These are phyloP conservation scores for Acrossocheilus wenchowensis DNA, from an alignment of 2,797 vertebrate genomes.

Conservation along the genomic window DNA sequence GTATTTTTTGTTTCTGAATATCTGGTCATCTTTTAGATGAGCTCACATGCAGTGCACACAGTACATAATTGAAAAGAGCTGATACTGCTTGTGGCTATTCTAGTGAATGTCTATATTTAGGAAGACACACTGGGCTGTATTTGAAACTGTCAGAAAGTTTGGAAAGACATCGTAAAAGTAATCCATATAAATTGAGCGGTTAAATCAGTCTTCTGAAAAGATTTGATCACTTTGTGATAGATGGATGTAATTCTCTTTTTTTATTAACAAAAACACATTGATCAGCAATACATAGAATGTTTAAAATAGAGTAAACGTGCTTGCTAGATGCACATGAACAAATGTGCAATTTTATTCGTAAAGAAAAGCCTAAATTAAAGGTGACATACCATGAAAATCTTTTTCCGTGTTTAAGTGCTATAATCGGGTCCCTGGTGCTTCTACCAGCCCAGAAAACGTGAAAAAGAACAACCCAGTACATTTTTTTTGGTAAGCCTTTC, in stretches of 20 bases:
- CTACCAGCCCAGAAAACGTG: too few relatives aligned
- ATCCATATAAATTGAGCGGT: background rate
- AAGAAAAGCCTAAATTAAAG: background rate
- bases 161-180: background rate
- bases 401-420: too few relatives aligned
- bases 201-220: background rate
- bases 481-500: too few relatives aligned
- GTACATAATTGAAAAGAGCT: slow-evolving; percentile 12
- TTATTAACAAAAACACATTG: background rate
- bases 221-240: background rate
- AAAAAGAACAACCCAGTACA: too few relatives aligned
- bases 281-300: background rate
- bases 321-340: background rate
- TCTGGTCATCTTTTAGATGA: background rate
- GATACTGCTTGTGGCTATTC: background rate
- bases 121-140: background rate
- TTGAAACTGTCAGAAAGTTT: background rate
- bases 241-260: background rate
- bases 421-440: too few relatives aligned
- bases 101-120: background rate
- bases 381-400: too few relatives aligned
- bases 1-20: background rate
- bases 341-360: background rate
- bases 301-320: background rate
- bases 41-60: background rate